These are phyloP conservation scores for Hyles vespertilio DNA, from an alignment of 1,140 invertebrate genomes.

Conservation along the genomic window DNA sequence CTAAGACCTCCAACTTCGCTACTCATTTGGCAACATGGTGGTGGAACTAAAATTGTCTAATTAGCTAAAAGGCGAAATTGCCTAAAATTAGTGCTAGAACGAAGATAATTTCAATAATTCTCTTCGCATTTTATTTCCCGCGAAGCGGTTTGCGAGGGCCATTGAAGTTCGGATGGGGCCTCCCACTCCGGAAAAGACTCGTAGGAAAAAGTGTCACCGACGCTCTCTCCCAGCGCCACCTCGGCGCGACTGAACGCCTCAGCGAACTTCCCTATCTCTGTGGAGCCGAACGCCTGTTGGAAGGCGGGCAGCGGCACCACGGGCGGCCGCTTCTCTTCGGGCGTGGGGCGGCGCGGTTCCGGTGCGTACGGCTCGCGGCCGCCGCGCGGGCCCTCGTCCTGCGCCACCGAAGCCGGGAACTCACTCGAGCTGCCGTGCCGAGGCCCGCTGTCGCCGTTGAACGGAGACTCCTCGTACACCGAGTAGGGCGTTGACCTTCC, in stretches of 20 bases:
- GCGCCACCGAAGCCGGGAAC: conserved; percentile 20
- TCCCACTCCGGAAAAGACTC: conserved; percentile 68
- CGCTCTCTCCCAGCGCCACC: conserved; percentile 45
- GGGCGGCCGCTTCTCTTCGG: conserved; percentile 48
- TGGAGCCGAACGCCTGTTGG: conserved; percentile 86
- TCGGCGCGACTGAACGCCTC: conserved; percentile 75
- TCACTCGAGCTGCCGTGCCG: conserved; percentile 34
- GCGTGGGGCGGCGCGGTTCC: conserved; percentile 40
- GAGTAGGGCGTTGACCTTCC: conserved; percentile 53
- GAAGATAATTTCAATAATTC: conserved; percentile 50
- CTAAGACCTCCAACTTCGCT: conserved; percentile 54
- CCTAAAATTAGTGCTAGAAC: conserved; percentile 48
- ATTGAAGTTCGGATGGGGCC: conserved; percentile 45
- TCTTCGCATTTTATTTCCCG: conserved; percentile 70
- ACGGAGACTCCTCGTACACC: conserved; percentile 45
- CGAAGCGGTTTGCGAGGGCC: conserved; percentile 50
- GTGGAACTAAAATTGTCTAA: conserved; percentile 67
- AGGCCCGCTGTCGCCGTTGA: conserved; percentile 31
- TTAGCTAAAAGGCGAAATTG: conserved; percentile 57
- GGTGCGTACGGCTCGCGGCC: conserved; percentile 30
- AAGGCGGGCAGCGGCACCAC: conserved; percentile 81
- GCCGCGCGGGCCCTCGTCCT: conserved; percentile 25
- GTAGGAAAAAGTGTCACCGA: conserved; percentile 47
- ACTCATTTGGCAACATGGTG: conserved; percentile 71
- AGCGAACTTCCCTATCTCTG: conserved; percentile 84